phyloP scores from a whole-genome alignment of 2,113 vertebrate species.

The Cichladusa arquata region DNA sequence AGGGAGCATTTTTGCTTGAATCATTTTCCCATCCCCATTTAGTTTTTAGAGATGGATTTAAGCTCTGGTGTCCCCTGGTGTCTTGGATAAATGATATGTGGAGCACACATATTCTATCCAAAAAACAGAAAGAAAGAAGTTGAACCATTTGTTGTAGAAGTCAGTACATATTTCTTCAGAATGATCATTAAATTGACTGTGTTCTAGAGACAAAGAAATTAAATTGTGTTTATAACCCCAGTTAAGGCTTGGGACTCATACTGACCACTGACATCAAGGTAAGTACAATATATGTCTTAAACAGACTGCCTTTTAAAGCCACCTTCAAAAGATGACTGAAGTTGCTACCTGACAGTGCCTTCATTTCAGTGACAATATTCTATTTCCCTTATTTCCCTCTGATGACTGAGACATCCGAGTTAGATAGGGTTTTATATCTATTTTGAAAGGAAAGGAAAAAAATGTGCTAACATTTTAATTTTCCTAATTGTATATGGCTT shows the following conservation, averaged over 20 bases:
- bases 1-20: not conserved
- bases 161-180: not conserved
- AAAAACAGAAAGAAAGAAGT: not conserved
- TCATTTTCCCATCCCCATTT: not conserved
- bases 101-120: not conserved
- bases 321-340: not conserved
- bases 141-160: not conserved
- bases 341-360: not conserved
- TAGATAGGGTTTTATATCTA: not conserved
- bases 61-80: not conserved
- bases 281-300: rapidly evolving
- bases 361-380: not conserved
- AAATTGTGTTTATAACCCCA: not conserved
- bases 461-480: rapidly evolving
- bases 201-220: not conserved
- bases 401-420: not conserved
- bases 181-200: not conserved
- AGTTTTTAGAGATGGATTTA: not conserved
- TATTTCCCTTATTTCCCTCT: not conserved
- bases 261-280: not conserved
- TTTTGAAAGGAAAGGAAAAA: not conserved
- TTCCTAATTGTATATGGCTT: not conserved
- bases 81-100: not conserved
- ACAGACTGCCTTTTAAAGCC: not conserved
- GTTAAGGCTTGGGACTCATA: not conserved